Evolutionary conservation across 2,888 invertebrate species (phyloP).

Genomic region (Galerucella calmariensis): DNA sequence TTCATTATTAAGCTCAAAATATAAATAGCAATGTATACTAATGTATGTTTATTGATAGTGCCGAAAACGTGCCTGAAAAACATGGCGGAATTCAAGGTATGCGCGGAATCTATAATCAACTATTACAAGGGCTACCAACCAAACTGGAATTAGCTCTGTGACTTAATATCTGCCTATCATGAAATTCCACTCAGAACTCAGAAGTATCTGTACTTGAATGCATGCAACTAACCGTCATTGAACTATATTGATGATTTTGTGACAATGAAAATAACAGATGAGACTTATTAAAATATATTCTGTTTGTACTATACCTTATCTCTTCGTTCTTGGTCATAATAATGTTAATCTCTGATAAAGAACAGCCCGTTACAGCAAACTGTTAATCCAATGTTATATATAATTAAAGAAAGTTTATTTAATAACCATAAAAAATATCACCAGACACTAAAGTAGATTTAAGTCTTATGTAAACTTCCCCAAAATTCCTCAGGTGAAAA

Average conservation of each 20-base stretch:
- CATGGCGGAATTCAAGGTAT: no score
- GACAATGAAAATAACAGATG: not conserved
- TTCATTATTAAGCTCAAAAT: no score
- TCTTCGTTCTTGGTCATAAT: not conserved
- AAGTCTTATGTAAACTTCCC: constrained; percentile 29
- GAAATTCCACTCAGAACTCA: no score
- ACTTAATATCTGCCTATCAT: no score
- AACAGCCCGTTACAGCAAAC: constrained; percentile 17
- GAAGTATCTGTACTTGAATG: no score
- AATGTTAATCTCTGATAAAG: constrained; percentile 14
- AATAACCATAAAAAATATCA: constrained; percentile 32
- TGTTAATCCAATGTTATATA: constrained; percentile 23
- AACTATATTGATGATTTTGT: not conserved
- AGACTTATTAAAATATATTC: not conserved
- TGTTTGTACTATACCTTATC: not conserved
- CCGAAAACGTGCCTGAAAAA: no score
- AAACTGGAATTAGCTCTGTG: no score
- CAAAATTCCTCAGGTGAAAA: constrained; percentile 18
- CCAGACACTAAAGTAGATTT: constrained; percentile 8
- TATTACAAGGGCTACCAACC: no score
- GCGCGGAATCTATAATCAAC: no score
- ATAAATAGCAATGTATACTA: no score
- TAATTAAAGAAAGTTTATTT: constrained; percentile 31
- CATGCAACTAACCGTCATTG: no score
- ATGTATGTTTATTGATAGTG: no score